A percentile compares a stretch with the other conserved stretches of the same genome.
phyloP scores from a whole-genome alignment of 2,113 vertebrate species.

The Erythrocebus patas region DNA sequence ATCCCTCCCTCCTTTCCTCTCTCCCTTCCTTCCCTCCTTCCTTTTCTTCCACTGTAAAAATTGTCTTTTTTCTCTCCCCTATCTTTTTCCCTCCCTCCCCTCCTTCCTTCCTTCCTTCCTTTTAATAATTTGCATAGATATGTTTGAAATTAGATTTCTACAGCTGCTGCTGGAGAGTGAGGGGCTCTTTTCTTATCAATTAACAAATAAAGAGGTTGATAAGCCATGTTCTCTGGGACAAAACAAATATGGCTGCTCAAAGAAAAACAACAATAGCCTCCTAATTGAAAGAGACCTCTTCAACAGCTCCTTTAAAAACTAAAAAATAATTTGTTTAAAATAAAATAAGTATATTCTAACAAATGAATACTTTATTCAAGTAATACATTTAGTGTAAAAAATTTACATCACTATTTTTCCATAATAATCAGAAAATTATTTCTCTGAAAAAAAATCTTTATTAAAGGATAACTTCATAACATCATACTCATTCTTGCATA shows the following conservation, averaged over 20 bases:
- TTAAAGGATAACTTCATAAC: not conserved
- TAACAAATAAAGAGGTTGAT: not conserved
- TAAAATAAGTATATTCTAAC: not conserved
- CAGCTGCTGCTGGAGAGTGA: not conserved
- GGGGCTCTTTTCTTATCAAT: not conserved
- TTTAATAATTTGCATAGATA: not conserved
- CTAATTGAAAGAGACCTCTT: not conserved
- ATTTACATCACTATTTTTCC: not conserved
- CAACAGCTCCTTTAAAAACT: not conserved
- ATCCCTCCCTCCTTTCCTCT: not conserved
- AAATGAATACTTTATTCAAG: not conserved
- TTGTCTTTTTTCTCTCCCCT: too few relatives aligned
- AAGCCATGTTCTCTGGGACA: not conserved
- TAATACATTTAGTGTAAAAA: not conserved
- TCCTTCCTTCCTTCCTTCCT: not conserved
- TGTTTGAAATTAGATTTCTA: conserved; percentile 23
- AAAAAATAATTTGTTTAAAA: conserved; percentile 34
- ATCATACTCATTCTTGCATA: not conserved
- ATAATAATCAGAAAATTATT: not conserved
- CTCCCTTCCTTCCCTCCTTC: not conserved
- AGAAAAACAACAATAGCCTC: not conserved
- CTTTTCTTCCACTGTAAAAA: not conserved
- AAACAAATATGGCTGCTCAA: not conserved
- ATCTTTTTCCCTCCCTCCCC: too few relatives aligned
- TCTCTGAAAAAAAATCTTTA: not conserved